These are phyloP conservation scores for Gastrophysa polygoni DNA, from an alignment of 2,888 invertebrate species.

Conservation along the genomic window DNA sequence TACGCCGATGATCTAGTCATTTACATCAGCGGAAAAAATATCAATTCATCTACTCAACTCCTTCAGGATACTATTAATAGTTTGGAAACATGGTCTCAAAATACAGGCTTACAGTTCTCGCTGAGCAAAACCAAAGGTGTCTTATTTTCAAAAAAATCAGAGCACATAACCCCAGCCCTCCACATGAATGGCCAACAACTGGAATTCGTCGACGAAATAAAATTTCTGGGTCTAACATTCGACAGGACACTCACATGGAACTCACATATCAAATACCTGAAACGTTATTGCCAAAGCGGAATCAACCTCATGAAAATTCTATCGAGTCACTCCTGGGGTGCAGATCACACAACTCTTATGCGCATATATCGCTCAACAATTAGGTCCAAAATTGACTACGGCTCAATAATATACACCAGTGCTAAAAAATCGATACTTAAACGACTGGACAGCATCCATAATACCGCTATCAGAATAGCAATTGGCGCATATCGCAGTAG, in stretches of 20 bases:
- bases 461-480: constrained; percentile 4
- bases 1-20: background rate
- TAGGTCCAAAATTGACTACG: constrained; percentile 1
- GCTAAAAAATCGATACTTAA: constrained; percentile 3
- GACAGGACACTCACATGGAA: background rate
- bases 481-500: constrained; percentile 7
- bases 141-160: background rate
- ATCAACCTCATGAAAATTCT: constrained; percentile 8
- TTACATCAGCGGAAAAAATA: background rate
- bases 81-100: background rate
- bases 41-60: background rate
- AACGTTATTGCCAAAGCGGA: background rate
- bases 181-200: background rate
- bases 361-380: background rate
- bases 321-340: background rate
- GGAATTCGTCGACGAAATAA: background rate
- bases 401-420: background rate
- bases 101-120: background rate
- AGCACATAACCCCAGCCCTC: background rate
- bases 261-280: background rate
- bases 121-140: background rate
- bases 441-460: constrained; percentile 5
- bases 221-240: constrained; percentile 1
- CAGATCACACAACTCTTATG: background rate
- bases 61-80: background rate